A percentile compares a stretch with the other conserved stretches of the same genome.
phyloP scores from a whole-genome alignment of 2,797 vertebrate genomes.

The Acrossocheilus wenchowensis region DNA sequence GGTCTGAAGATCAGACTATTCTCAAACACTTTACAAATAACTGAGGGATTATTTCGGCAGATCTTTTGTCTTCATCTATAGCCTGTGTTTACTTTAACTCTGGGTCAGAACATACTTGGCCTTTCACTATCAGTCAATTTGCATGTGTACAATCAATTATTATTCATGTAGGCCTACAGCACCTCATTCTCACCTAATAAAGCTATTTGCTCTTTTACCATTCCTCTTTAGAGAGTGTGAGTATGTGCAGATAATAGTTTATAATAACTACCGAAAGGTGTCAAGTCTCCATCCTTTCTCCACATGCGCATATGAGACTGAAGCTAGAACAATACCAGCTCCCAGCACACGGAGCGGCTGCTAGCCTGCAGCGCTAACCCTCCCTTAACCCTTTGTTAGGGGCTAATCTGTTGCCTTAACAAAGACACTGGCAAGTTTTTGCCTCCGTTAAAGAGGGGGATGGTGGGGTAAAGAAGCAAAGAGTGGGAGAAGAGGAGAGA shows the following conservation, averaged over 20 bases:
- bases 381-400: constrained; percentile 70
- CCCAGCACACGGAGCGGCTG: constrained; percentile 72
- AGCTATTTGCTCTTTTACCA: neutral
- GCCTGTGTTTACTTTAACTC: neutral
- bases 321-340: constrained; percentile 71
- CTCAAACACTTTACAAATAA: constrained; percentile 8
- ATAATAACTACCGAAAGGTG: neutral
- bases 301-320: constrained; percentile 71
- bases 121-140: neutral
- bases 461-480: constrained; percentile 38
- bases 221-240: neutral
- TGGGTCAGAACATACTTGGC: neutral
- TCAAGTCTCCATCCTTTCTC: constrained; percentile 10
- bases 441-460: constrained; percentile 37
- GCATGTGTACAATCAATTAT: neutral
- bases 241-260: neutral
- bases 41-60: neutral
- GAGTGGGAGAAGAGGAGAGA: constrained; percentile 20
- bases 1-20: neutral
- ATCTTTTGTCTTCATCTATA: neutral
- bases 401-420: constrained; percentile 72
- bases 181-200: constrained; percentile 4
- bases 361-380: constrained; percentile 61
- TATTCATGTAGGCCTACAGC: neutral
- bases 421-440: constrained; percentile 54